Evolutionary conservation across 2,797 vertebrate species (phyloP).

Genomic region (Perodicticus potto): DNA sequence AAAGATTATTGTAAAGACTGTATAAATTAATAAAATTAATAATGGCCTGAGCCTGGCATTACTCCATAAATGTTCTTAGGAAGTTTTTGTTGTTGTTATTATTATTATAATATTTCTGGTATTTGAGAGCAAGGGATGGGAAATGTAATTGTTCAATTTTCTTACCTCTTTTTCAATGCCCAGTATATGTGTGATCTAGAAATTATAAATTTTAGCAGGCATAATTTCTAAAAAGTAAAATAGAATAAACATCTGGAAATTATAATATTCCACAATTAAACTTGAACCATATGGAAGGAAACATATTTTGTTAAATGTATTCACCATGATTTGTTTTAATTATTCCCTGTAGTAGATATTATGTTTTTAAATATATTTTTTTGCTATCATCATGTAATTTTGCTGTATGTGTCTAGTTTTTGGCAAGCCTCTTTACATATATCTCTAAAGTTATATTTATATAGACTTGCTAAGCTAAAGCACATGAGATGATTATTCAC

Average conservation of each 20-base stretch:
- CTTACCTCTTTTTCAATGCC: neutral
- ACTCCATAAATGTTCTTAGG: neutral
- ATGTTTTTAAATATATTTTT: neutral
- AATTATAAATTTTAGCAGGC: neutral
- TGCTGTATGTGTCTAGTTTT: neutral
- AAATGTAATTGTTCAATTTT: neutral
- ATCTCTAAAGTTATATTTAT: neutral
- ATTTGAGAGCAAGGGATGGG: constrained; percentile 13
- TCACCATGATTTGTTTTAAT: neutral
- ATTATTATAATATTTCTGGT: neutral
- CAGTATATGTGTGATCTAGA: neutral
- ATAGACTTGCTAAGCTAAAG: neutral
- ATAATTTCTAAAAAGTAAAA: constrained; percentile 13
- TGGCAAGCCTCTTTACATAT: neutral
- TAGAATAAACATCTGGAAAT: neutral
- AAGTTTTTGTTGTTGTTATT: neutral
- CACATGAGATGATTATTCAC: neutral
- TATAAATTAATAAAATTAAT: neutral
- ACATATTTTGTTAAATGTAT: neutral
- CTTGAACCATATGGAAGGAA: neutral
- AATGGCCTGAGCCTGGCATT: neutral
- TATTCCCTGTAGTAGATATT: neutral
- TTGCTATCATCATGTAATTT: neutral
- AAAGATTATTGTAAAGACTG: neutral
- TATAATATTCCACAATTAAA: neutral